Evolutionary conservation across 2,888 invertebrate genomes (phyloP).

Genomic region (Julus scanicus): DNA sequence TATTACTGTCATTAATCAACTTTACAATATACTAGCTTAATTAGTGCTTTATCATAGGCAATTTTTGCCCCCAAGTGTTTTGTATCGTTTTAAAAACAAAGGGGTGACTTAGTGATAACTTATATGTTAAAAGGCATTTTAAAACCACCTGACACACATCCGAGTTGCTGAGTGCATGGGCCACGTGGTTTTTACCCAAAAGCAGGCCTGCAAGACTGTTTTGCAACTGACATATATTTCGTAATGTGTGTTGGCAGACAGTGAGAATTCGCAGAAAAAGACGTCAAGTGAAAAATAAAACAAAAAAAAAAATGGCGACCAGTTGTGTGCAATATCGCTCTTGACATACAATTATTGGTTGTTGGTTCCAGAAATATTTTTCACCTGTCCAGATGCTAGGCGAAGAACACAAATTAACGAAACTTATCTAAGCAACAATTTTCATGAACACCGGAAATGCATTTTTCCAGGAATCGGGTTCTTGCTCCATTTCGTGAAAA

Average conservation of each 20-base stretch:
- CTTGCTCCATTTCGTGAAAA: neutral
- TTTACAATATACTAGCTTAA: too few species aligned
- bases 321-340: neutral
- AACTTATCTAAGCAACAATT: neutral
- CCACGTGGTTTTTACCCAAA: neutral
- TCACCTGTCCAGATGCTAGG: neutral
- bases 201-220: neutral
- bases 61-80: too few species aligned
- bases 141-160: too few species aligned
- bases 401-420: neutral
- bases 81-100: too few species aligned
- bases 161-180: too few species aligned
- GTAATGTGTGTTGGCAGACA: neutral
- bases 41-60: too few species aligned
- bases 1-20: too few species aligned
- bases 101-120: too few species aligned
- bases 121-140: too few species aligned
- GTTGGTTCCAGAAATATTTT: neutral
- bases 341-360: constrained; percentile 6
- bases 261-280: neutral
- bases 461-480: constrained; percentile 15
- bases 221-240: neutral
- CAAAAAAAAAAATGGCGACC: neutral
- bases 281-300: neutral
- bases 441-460: constrained; percentile 8